Evolutionary conservation across 2,113 vertebrate species (phyloP).

Genomic region (Aphelocoma coerulescens): DNA sequence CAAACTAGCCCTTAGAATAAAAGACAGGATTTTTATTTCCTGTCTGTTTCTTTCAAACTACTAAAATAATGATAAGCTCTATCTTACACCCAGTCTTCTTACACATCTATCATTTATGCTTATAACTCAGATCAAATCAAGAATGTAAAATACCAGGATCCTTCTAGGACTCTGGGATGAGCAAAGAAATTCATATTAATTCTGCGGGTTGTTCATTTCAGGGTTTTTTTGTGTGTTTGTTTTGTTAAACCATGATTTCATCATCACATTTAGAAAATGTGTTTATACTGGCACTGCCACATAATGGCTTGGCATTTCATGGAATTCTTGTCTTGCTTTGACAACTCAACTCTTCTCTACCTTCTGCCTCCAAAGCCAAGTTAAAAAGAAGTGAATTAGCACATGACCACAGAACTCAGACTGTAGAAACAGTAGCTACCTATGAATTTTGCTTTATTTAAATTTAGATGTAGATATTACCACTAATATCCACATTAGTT

Average conservation of each 20-base stretch:
- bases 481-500: neutral
- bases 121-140: neutral
- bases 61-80: neutral
- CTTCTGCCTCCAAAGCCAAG: neutral
- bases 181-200: neutral
- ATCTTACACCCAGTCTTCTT: neutral
- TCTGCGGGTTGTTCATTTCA: neutral
- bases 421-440: neutral
- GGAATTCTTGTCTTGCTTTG: neutral
- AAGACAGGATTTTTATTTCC: neutral
- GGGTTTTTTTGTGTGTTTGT: neutral
- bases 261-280: neutral
- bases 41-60: neutral
- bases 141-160: neutral
- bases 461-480: neutral
- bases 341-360: neutral
- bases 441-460: neutral
- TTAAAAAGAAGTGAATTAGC: neutral
- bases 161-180: neutral
- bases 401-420: neutral
- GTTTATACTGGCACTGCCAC: neutral
- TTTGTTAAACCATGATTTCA: neutral
- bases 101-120: neutral
- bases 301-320: neutral
- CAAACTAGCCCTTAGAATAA: neutral